Percentiles rank a stretch among this genome's conserved stretches.
phyloP scores from a whole-genome alignment of 2,797 vertebrate species.

The Sebastiscus albofasciatus region DNA sequence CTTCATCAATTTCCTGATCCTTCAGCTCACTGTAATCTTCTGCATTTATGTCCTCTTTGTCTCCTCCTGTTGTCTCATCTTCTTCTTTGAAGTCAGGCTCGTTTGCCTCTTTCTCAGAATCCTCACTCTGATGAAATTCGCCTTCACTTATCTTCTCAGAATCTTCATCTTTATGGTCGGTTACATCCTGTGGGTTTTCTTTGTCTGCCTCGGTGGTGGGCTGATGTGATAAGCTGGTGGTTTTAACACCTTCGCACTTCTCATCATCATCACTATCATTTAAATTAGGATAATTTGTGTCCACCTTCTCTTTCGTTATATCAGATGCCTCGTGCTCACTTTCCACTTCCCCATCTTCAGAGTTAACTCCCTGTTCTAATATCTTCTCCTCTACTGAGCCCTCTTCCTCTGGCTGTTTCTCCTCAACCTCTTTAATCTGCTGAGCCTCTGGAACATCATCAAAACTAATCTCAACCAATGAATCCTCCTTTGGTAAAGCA shows the following conservation, averaged over 20 bases:
- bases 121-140: constrained; percentile 17
- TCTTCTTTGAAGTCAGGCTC: constrained; percentile 33
- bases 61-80: constrained; percentile 31
- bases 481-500: constrained; percentile 44
- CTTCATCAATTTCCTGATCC: constrained; percentile 28
- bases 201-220: constrained; percentile 25
- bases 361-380: constrained; percentile 37
- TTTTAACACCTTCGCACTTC: constrained; percentile 35
- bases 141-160: constrained; percentile 1
- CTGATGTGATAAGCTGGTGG: constrained; percentile 33
- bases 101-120: constrained; percentile 21
- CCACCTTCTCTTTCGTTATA: constrained; percentile 14
- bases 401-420: constrained; percentile 41
- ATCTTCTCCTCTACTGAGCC: constrained; percentile 2
- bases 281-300: constrained; percentile 36
- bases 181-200: constrained; percentile 30
- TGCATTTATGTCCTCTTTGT: constrained; percentile 9
- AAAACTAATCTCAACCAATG: constrained; percentile 67
- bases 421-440: constrained; percentile 21
- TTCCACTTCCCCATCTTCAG: constrained; percentile 27
- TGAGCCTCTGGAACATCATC: constrained; percentile 62
- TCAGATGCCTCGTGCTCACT: constrained; percentile 20
- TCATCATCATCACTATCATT: constrained; percentile 38
- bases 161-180: neutral
- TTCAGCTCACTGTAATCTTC: constrained; percentile 18